Evolutionary conservation across 1,140 invertebrate species (phyloP), one percentile per base, ranked within the genome.

Genomic region (Phortica variegata): DNA sequence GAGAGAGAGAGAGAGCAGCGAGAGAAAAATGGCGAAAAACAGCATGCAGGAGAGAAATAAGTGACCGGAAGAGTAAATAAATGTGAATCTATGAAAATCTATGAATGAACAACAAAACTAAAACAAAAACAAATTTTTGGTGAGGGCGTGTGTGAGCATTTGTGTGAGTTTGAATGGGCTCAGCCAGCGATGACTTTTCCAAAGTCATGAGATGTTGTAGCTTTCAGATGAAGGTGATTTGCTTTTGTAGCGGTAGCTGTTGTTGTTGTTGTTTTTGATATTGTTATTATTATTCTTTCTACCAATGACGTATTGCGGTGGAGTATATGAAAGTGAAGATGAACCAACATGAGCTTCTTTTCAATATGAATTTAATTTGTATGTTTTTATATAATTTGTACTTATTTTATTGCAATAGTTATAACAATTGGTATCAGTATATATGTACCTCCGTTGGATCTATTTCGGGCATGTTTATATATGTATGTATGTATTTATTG

Each of bases 191-290:
- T 38, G 36, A 38, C 57, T 60, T 58, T 58, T 63, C 38, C 56
- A 58, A 58, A 58, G 56, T 58, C 56, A 43, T 58, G 56, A 58
- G 56, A 32, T 43, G 21, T 15, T 37, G 36, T 43, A 58, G 53
- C 50, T 52, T 26, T 38, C 12, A 45, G 44, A 43, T 60, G 63
- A 68, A 68, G 63, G 63, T 63, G 57, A 68, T 56, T 54, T 34
- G 6, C 4, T 34, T 34, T n/a, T n/a, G 32, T 34, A 8, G 6
- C 13, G 6, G 13, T 34, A 8, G 5, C 13, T 34, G 6, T 16
- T 37, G 42, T 46, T 53, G 34, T 48, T 49, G 33, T 12, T 41
- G 49, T 16, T 36, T 41, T 56, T 42, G 49, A 46, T 45, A 49
- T 32, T 26, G 23, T 26, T 26, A 26, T 26, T 26, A 26, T 26